A percentile compares a stretch with the other conserved stretches of the same genome.
These are phyloP conservation scores for Cydia amplana DNA, from an alignment of 1,140 invertebrate species.

Conservation along the genomic window DNA sequence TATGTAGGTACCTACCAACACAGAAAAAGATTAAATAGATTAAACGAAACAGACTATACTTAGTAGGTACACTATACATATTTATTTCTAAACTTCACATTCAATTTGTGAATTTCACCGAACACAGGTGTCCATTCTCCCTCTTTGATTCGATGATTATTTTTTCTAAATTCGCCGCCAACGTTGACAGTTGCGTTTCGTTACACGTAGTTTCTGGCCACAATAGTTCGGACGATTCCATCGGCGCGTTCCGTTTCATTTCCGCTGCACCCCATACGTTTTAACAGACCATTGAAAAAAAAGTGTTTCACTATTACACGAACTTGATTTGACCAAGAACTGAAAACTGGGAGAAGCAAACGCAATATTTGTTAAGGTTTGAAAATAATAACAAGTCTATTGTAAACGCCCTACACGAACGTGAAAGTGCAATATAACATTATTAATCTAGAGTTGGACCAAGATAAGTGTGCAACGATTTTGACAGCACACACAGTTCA, in stretches of 20 bases:
- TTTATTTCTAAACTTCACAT: neutral
- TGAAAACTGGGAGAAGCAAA: conserved; percentile 18
- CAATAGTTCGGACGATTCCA: conserved; percentile 58
- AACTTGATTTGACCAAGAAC: conserved; percentile 64
- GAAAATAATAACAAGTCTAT: too few species aligned
- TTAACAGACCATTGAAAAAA: conserved; percentile 64
- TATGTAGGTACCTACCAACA: too few species aligned
- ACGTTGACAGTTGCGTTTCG: conserved; percentile 54
- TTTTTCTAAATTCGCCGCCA: conserved; percentile 53
- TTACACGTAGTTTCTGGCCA: conserved; percentile 44
- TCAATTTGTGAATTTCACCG: neutral
- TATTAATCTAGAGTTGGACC: too few species aligned
- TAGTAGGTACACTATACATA: neutral
- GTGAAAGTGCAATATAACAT: too few species aligned
- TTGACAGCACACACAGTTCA: too few species aligned
- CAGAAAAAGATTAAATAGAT: too few species aligned
- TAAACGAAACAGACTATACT: too few species aligned
- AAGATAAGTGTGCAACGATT: too few species aligned
- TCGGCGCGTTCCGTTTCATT: conserved; percentile 71
- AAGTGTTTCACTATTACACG: conserved; percentile 72
- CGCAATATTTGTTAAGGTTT: too few species aligned
- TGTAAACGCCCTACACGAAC: too few species aligned
- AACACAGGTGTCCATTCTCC: neutral
- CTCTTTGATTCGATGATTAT: conserved; percentile 24
- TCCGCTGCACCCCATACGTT: conserved; percentile 65